Conservation (phyloP, 23 tunicate genomes). For the Aplidium turbinatum region DNA sequence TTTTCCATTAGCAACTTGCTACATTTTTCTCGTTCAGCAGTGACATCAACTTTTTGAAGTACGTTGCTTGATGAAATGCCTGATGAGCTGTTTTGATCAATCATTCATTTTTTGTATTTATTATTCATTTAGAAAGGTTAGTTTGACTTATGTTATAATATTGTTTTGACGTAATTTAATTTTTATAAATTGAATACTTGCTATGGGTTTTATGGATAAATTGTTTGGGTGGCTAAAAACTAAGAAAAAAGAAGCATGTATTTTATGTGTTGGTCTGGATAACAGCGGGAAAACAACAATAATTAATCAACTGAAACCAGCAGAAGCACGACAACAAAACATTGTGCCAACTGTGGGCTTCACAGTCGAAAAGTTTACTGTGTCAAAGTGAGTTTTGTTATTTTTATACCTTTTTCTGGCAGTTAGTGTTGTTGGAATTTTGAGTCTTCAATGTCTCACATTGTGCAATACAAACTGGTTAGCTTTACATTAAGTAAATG, state of each 20-base stretch:
- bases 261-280: slow-evolving; percentile 85
- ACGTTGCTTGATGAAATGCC: too few relatives aligned
- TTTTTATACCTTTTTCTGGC: too few relatives aligned
- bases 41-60: too few relatives aligned
- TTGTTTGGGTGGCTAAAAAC: slow-evolving; percentile 45
- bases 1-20: too few relatives aligned
- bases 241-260: slow-evolving; percentile 72
- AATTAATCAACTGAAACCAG: slow-evolving; percentile 62
- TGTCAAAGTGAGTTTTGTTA: slow-evolving; percentile 13
- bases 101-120: too few relatives aligned
- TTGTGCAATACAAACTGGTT: too few relatives aligned
- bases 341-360: slow-evolving; percentile 91
- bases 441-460: background rate
- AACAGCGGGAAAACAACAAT: slow-evolving; percentile 94
- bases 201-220: slow-evolving; percentile 49
- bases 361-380: slow-evolving; percentile 54
- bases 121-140: too few relatives aligned
- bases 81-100: too few relatives aligned
- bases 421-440: too few relatives aligned
- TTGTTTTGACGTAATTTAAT: background rate
- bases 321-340: slow-evolving; percentile 30
- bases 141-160: too few relatives aligned
- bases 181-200: background rate
- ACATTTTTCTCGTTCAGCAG: too few relatives aligned
- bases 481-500: too few relatives aligned